A percentile compares a stretch with the other conserved stretches of the same genome.
Evolutionary conservation across 2,797 vertebrate genomes (phyloP).

Genomic region (Natrix natrix): DNA sequence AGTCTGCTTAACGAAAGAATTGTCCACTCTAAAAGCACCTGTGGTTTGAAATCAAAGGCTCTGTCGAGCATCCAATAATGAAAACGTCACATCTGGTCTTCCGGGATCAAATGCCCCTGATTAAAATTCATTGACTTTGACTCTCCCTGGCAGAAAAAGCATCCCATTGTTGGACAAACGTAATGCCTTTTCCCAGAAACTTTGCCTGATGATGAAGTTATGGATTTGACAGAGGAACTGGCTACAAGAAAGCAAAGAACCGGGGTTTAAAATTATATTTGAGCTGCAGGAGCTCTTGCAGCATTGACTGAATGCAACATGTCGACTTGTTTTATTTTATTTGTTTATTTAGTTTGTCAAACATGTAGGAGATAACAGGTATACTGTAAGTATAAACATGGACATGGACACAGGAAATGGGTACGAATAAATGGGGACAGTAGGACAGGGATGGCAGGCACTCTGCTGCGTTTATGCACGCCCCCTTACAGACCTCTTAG

Average conservation of each 20-base stretch:
- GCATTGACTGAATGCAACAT: constrained; percentile 33
- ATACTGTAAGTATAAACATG: no score
- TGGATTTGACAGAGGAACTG: neutral
- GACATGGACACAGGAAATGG: no score
- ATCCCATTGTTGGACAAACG: constrained; percentile 20
- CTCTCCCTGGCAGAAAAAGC: constrained; percentile 10
- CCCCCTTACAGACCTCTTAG: no score
- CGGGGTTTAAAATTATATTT: neutral
- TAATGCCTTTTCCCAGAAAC: constrained; percentile 11
- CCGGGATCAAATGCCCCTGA: neutral
- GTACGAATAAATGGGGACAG: no score
- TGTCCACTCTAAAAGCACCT: neutral
- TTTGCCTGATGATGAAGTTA: neutral
- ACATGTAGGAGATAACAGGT: no score
- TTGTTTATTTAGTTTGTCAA: no score
- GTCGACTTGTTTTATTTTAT: neutral
- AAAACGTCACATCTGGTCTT: neutral
- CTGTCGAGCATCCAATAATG: neutral
- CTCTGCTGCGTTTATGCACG: no score
- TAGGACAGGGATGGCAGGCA: no score
- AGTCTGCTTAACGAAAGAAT: neutral
- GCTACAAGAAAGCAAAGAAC: constrained; percentile 7
- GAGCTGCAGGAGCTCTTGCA: constrained; percentile 28
- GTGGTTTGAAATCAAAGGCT: neutral
- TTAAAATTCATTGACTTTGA: constrained; percentile 27